Percentiles rank a stretch among this genome's conserved stretches.
phyloP scores from a whole-genome alignment of 2,797 vertebrate species.

The Columba guinea region DNA sequence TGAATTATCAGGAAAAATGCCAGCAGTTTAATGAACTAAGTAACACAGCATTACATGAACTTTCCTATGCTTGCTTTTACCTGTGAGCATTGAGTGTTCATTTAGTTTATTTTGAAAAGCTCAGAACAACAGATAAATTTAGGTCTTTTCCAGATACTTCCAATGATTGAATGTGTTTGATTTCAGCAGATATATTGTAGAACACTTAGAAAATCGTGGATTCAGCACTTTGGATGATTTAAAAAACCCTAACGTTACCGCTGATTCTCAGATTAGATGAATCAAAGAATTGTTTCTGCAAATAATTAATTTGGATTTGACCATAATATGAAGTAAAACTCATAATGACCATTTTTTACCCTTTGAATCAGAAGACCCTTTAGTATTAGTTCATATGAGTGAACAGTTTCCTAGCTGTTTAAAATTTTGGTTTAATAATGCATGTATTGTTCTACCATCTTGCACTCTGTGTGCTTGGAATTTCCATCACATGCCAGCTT shows the following conservation, averaged over 20 bases:
- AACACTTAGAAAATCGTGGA: not conserved
- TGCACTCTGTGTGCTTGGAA: not conserved
- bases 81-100: not conserved
- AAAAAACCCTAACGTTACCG: accelerated
- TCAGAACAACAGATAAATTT: not conserved
- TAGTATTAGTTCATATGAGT: not conserved
- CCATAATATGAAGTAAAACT: not conserved
- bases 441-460: not conserved
- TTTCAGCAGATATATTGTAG: not conserved
- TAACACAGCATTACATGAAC: not conserved
- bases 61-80: not conserved
- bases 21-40: not conserved
- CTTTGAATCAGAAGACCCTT: not conserved
- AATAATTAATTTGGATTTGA: not conserved
- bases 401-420: not conserved
- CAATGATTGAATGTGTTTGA: not conserved
- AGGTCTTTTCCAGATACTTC: not conserved
- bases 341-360: not conserved
- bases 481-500: not conserved
- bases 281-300: not conserved
- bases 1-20: not conserved
- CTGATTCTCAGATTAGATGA: not conserved
- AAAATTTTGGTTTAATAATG: not conserved
- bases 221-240: not conserved
- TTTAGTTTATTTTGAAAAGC: not conserved